Conservation (phyloP, 2,113 vertebrate species). For the Hippocampus zosterae region DNA sequence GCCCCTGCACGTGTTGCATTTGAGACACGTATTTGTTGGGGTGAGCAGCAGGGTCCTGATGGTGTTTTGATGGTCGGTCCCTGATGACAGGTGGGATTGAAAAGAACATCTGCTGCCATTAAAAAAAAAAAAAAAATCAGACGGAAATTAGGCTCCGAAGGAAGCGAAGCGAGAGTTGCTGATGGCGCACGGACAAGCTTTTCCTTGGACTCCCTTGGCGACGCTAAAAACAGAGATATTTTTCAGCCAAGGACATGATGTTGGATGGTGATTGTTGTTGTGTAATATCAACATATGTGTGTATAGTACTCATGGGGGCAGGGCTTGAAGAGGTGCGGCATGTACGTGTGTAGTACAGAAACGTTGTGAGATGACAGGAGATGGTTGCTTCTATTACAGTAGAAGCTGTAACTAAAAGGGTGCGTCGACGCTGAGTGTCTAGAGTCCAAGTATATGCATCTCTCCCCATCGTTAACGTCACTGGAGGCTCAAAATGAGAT, state of each 20-base stretch:
- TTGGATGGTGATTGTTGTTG: neutral
- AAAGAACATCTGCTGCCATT: slow-evolving; percentile 61
- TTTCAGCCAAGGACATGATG: neutral
- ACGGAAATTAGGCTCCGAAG: slow-evolving; percentile 21
- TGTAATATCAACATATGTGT: neutral
- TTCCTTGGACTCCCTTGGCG: neutral
- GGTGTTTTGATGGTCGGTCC: slow-evolving; percentile 58
- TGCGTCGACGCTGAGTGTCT: too few species aligned
- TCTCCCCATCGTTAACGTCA: too few species aligned
- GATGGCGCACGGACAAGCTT: slow-evolving; percentile 21
- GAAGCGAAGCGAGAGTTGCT: slow-evolving; percentile 28
- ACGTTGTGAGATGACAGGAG: too few species aligned
- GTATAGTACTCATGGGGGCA: too few species aligned
- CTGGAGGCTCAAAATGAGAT: too few species aligned
- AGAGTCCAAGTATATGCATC: too few species aligned
- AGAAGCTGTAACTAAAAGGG: too few species aligned
- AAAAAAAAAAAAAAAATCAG: slow-evolving; percentile 19
- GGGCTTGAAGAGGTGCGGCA: too few species aligned
- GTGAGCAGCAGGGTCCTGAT: slow-evolving; percentile 56
- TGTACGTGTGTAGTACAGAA: too few species aligned
- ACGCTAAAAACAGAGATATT: slow-evolving; percentile 14
- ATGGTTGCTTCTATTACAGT: too few species aligned
- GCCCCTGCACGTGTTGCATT: slow-evolving; percentile 39
- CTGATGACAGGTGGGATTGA: slow-evolving; percentile 29
- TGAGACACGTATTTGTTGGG: slow-evolving; percentile 49